Percentiles rank a stretch among this genome's conserved stretches.
Conservation (phyloP, 2,797 vertebrate species). For the Gobionotothen gibberifrons region DNA sequence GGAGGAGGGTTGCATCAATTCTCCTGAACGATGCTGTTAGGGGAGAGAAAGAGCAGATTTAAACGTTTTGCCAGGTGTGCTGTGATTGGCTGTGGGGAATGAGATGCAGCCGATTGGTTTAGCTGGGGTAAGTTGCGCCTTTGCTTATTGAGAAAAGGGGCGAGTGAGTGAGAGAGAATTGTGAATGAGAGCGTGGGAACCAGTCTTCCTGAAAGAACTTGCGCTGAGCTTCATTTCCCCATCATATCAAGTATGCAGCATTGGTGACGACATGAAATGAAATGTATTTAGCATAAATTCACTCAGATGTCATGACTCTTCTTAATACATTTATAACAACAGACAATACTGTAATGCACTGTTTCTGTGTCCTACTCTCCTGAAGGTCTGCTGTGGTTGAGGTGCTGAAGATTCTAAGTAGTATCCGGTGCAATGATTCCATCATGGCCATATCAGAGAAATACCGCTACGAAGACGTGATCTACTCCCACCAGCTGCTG, state of each 20-base stretch:
- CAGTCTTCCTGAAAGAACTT: too few species aligned
- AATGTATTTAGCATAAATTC: neutral
- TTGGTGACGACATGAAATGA: neutral
- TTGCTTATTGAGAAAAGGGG: too few species aligned
- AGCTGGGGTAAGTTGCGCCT: too few species aligned
- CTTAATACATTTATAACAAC: neutral
- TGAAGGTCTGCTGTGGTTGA: conserved; percentile 76
- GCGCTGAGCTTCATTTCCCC: too few species aligned
- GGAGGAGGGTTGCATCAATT: too few species aligned
- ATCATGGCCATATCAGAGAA: conserved; percentile 85
- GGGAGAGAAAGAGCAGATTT: too few species aligned
- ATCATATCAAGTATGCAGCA: neutral
- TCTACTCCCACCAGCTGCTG: conserved; percentile 78
- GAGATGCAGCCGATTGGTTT: too few species aligned
- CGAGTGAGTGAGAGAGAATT: too few species aligned
- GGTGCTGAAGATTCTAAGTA: conserved; percentile 86
- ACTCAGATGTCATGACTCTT: neutral
- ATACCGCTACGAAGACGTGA: conserved; percentile 84
- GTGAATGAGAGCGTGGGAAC: too few species aligned
- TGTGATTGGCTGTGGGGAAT: too few species aligned
- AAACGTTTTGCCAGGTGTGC: too few species aligned
- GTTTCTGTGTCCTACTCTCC: conserved; percentile 10
- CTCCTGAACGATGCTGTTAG: too few species aligned
- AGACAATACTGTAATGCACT: neutral
- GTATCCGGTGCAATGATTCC: conserved; percentile 84